phyloP scores from a whole-genome alignment of 2,113 vertebrate species.

The Calonectris borealis region DNA sequence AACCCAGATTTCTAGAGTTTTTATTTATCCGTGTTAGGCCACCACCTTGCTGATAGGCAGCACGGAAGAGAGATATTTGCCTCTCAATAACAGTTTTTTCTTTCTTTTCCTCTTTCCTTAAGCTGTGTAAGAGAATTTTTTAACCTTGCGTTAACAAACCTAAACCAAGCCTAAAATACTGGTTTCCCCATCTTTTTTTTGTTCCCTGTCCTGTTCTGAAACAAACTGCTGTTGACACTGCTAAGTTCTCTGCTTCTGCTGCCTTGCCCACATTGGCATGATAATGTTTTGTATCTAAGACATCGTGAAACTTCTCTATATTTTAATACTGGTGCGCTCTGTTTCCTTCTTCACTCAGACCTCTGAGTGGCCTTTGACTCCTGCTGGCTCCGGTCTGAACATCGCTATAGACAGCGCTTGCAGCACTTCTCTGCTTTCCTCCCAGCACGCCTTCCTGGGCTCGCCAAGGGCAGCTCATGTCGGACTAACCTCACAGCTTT shows the following conservation, averaged over 20 bases:
- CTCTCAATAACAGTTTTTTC: neutral
- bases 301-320: rapidly evolving
- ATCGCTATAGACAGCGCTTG: neutral
- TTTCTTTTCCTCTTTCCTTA: neutral
- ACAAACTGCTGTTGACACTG: neutral
- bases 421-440: neutral
- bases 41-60: neutral
- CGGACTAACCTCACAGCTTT: neutral
- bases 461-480: neutral
- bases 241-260: neutral
- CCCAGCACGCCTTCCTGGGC: neutral
- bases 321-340: neutral
- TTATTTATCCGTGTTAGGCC: neutral
- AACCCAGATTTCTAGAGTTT: neutral
- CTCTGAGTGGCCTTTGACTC: neutral
- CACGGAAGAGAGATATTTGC: neutral
- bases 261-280: neutral
- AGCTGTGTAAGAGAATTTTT: neutral
- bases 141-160: neutral
- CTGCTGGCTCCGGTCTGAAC: neutral
- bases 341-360: slow-evolving; percentile 34
- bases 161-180: neutral
- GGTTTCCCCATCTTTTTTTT: neutral
- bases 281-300: neutral
- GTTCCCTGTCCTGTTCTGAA: neutral